Evolutionary conservation across 2,113 vertebrate genomes (phyloP).

Genomic region (Sciurus niger): DNA sequence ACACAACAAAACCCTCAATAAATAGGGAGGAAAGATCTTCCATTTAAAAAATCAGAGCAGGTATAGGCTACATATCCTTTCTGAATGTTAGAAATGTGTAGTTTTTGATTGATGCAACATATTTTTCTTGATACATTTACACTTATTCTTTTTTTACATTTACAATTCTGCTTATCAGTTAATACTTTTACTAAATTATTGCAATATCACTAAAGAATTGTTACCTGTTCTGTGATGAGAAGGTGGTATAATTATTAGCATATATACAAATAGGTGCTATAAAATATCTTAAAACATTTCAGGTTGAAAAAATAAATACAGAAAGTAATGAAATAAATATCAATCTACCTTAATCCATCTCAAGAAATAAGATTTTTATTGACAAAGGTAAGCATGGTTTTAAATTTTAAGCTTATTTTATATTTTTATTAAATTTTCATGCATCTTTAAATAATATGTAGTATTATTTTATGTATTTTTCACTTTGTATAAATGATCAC

Average conservation of each 20-base stretch:
- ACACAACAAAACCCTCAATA: background rate
- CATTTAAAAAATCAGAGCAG: background rate
- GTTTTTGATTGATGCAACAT: background rate
- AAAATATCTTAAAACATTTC: conserved; percentile 56
- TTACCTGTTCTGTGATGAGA: background rate
- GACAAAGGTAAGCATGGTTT: background rate
- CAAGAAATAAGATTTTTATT: conserved; percentile 32
- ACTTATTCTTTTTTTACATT: background rate
- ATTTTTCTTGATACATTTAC: background rate
- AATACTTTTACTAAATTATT: background rate
- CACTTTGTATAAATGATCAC: conserved; percentile 2
- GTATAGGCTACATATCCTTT: background rate
- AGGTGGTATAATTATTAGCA: background rate
- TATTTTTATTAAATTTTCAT: background rate
- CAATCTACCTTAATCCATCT: background rate
- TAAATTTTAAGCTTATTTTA: background rate
- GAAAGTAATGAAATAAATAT: conserved; percentile 19
- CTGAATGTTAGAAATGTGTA: background rate
- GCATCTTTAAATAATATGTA: background rate
- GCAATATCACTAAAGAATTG: background rate
- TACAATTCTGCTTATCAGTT: background rate
- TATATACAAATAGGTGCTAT: background rate
- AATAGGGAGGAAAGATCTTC: background rate
- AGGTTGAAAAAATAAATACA: conserved; percentile 15
- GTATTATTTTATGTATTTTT: conserved; percentile 46